Base-by-base conservation (phyloP, 2,888 invertebrate species). In the Troilus luridus region DNA sequence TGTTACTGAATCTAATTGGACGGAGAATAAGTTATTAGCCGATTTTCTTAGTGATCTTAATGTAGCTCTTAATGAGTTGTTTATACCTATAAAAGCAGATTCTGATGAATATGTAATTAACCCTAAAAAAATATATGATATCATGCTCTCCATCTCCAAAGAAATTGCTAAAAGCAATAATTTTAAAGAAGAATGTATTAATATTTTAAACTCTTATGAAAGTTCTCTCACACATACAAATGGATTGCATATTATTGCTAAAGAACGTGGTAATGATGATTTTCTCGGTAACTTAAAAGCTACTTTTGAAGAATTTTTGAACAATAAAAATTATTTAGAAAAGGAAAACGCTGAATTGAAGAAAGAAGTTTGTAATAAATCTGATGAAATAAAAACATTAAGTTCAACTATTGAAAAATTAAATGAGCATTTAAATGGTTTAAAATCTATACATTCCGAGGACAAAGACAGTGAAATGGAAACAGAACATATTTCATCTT, bases 11-110 rank as follows among this genome's bases (percentile, higher is more conserved):
- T 7, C 21, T 85, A n/a, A 56, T 21, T 85, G 54, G 85, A 56
- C 11, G 11, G 85, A 85, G 6, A 85, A 85, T 12, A 58, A 85
- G 19, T 9, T 56, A 58, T 56, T 85, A 0, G 14, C n/a, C 5
- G 19, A 58, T 85, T 56, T 85, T 56, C 56, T 85, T 21, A 85
- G n/a, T 9, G 56, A 85, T 85, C 41, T 85, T 58, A 85, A 85
- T n/a, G 12, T 85, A 21, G n/a, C 21, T 56, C n/a, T 27, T 5
- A 9, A 85, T n/a, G n/a, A 85, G 11, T 21, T 85, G 21, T 85
- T 85, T 85, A n/a, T 58, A n/a, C 85, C 85, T n/a, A n/a, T 85
- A 85, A 56, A 0, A 56, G 17, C 0, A n/a, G 54, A 8, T 7
- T 1, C 11, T 56, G 56, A 41, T 12, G 41, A n/a, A 85, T 85